Evolutionary conservation across 2,888 invertebrate species (phyloP).

Genomic region (Parasteatoda lunata): DNA sequence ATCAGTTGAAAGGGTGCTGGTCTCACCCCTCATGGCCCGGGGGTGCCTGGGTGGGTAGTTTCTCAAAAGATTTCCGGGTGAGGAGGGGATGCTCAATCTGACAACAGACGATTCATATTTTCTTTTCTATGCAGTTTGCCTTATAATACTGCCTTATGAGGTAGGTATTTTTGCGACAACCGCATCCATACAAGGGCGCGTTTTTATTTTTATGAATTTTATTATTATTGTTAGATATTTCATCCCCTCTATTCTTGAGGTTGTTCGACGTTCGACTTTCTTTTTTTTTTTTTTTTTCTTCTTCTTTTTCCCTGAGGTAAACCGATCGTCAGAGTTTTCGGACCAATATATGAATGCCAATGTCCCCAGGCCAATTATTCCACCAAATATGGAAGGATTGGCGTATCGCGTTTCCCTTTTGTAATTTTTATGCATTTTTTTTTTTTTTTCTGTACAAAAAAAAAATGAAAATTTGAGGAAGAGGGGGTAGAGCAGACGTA

Average conservation of each 20-base stretch:
- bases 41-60: slow-evolving; percentile 13
- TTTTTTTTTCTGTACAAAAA: background rate
- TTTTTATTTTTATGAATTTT: slow-evolving; percentile 48
- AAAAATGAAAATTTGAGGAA: background rate
- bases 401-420: slow-evolving; percentile 36
- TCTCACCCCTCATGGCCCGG: slow-evolving; percentile 13
- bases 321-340: slow-evolving; percentile 27
- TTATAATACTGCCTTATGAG: slow-evolving; percentile 64
- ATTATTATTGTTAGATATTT: slow-evolving; percentile 42
- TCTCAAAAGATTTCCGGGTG: slow-evolving; percentile 67
- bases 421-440: slow-evolving; percentile 7
- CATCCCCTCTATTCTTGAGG: slow-evolving; percentile 21
- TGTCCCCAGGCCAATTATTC: slow-evolving; percentile 65
- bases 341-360: slow-evolving; percentile 45
- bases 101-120: slow-evolving; percentile 54
- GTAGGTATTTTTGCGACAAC: slow-evolving; percentile 47
- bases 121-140: slow-evolving; percentile 13
- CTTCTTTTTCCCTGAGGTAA: slow-evolving; percentile 6
- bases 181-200: slow-evolving; percentile 1
- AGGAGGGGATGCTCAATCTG: slow-evolving; percentile 42
- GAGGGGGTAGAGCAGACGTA: slow-evolving; percentile 9
- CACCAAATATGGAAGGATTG: slow-evolving; percentile 14
- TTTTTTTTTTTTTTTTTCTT: slow-evolving; percentile 27
- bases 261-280: slow-evolving; percentile 48
- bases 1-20: background rate